Evolutionary conservation across 2,797 vertebrate species (phyloP), one percentile per base, ranked within the genome.

Genomic region (Chelon labrosus): DNA sequence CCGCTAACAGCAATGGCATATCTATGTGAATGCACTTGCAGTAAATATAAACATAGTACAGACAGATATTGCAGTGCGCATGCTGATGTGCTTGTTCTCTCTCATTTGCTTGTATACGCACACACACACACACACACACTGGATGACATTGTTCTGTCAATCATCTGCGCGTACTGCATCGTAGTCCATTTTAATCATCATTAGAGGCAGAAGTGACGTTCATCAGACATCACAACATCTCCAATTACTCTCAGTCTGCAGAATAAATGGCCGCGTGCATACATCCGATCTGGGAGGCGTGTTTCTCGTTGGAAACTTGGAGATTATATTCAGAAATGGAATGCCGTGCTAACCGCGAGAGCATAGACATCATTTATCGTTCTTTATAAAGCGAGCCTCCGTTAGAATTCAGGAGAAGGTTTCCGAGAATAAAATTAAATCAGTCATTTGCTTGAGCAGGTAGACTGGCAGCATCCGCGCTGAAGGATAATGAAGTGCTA

Each of bases 131-230:
- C 70, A 70, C 55, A 59, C 77, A 42, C 41, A 2, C 67, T 14
- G 49, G 69, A 65, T 78, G 85, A 82, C 86, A 88, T 82, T 76
- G 83, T 91, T 85, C 82, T 85, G 88, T 89, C 91, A 90, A 84
- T 92, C 89, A 87, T 60, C 20, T 0, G 22, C 64, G 64, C 58
- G 75, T 62, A 53, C 54, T 12, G 72, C 73, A 11, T 51, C 41
- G 0, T 7, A 11, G 63, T 81, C 68, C 49, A 47, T 80, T 89
- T 85, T 77, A 89, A 90, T 90, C 83, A 89, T 76, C 68, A 25
- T 83, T 84, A 79, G 75, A 87, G 60, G 75, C 71, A 61, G 68
- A 65, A 10, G 68, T 19, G 49, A 68, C 27, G 25, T 58, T 86
- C 82, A 82, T 80, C 69, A 70, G 63, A 65, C 79, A 80, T 86